Conservation (phyloP, 2,888 invertebrate species). For the Epinotia brunnichana region DNA sequence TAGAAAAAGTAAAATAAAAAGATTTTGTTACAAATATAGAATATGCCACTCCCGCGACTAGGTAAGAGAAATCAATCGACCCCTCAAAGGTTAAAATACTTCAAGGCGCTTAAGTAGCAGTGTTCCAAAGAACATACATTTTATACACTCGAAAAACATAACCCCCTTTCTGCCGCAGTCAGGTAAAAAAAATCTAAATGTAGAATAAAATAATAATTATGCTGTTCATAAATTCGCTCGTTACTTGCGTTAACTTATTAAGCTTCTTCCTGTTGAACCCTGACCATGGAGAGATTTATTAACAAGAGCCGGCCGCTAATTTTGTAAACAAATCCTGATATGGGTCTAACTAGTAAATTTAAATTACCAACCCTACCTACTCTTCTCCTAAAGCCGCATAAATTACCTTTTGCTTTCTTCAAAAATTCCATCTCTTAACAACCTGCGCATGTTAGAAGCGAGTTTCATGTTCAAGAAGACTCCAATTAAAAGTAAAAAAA, state of each 20-base stretch:
- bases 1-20: too few relatives aligned
- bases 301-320: constrained; percentile 33
- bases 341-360: constrained; percentile 40
- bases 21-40: too few relatives aligned
- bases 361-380: constrained; percentile 32
- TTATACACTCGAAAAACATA: too few relatives aligned
- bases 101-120: too few relatives aligned
- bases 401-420: constrained; percentile 17
- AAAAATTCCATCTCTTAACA: constrained; percentile 24
- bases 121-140: too few relatives aligned
- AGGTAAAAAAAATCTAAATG: not conserved
- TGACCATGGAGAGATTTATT: constrained; percentile 28
- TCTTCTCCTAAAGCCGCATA: constrained; percentile 14
- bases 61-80: too few relatives aligned
- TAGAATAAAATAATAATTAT: not conserved
- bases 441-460: not conserved
- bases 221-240: not conserved
- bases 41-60: too few relatives aligned
- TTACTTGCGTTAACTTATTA: constrained; percentile 20
- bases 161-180: too few relatives aligned
- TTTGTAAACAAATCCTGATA: constrained; percentile 41
- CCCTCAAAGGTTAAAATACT: too few relatives aligned
- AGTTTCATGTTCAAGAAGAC: constrained; percentile 13
- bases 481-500: constrained; percentile 29
- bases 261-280: constrained; percentile 13